Evolutionary conservation across 2,797 vertebrate genomes (phyloP), one percentile per base, ranked within the genome.

Genomic region (Psittacula echo): DNA sequence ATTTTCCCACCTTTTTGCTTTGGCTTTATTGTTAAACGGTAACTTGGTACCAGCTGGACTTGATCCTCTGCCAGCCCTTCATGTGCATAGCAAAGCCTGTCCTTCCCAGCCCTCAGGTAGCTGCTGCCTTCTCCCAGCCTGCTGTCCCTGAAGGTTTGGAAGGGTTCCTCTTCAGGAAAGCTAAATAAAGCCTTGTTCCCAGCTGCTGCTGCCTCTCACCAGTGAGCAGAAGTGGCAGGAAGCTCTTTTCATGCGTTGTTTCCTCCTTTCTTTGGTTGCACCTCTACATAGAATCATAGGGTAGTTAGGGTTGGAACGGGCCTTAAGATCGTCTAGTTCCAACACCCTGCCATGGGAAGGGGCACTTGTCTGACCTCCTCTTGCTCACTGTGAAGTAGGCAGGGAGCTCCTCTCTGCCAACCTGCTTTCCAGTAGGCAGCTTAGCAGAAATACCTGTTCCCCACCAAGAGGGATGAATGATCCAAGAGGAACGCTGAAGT

Each of bases 121-220:
- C 74, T 37, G 72, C 78, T 87, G 81, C 81, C 4, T n/a, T 47
- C 48, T 37, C 64, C 44, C 61, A 73, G 75, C 75, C 76, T 68
- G 62, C 70, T 72, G 65, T 37, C 68, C 71, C 44, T 16, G 41
- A 29, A 30, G 17, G 26, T 89, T 84, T 82, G 56, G 51, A 68
- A 83, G 51, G 50, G 21, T 78, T 58, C 13, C 18, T 87, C 71
- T 34, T 29, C 61, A 24, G 75, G 53, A 21, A 47, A 21, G 45
- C 45, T 47, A 47, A 47, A 47, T 47, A 47, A 47, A 47, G 45
- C 45, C 56, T 56, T 30, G 12, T 79, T 85, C 37, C 54, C 80
- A 93, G 83, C 86, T 83, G 82, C 75, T 71, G 78, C 91, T 71
- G 85, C 68, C 45, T 39, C 73, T 95, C 65, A 50, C 85, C 86